Evolutionary conservation across 2,797 vertebrate genomes (phyloP).

Genomic region (Chelidonichthys spinosus): DNA sequence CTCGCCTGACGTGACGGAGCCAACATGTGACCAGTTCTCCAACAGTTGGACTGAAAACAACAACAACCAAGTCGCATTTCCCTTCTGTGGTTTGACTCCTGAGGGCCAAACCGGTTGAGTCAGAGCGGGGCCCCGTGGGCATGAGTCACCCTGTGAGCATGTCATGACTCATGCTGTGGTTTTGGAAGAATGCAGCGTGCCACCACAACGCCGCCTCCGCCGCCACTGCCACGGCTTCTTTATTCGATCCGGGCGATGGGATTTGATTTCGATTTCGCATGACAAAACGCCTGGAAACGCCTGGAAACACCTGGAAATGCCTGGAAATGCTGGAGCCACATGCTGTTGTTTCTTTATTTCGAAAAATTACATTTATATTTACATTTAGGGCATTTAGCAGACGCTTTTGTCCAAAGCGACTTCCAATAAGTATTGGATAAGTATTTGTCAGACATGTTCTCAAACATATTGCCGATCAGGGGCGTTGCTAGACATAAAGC

Average conservation of each 20-base stretch:
- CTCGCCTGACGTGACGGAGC: background rate
- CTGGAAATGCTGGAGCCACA: background rate
- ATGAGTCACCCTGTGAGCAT: slow-evolving; percentile 50
- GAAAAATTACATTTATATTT: background rate
- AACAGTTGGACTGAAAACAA: background rate
- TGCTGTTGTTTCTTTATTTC: background rate
- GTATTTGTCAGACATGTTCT: too few species aligned
- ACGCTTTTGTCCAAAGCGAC: too few species aligned
- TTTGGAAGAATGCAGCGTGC: slow-evolving; percentile 49
- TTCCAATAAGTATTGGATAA: too few species aligned
- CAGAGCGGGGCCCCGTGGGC: slow-evolving; percentile 27
- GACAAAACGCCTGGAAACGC: too few species aligned
- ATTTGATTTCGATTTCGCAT: slow-evolving; percentile 9
- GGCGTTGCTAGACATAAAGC: too few species aligned
- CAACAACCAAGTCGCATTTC: slow-evolving; percentile 19
- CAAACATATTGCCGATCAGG: too few species aligned
- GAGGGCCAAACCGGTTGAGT: slow-evolving; percentile 36
- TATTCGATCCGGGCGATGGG: slow-evolving; percentile 1
- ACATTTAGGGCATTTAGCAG: too few species aligned
- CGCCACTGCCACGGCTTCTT: background rate
- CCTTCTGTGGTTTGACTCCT: slow-evolving; percentile 17
- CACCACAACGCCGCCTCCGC: slow-evolving; percentile 12
- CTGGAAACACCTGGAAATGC: too few species aligned
- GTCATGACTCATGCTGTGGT: slow-evolving; percentile 47
- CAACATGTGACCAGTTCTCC: background rate